A percentile compares a stretch with the other conserved stretches of the same genome.
Evolutionary conservation across 2,888 invertebrate species (phyloP).

Genomic region (Philonicus albiceps): DNA sequence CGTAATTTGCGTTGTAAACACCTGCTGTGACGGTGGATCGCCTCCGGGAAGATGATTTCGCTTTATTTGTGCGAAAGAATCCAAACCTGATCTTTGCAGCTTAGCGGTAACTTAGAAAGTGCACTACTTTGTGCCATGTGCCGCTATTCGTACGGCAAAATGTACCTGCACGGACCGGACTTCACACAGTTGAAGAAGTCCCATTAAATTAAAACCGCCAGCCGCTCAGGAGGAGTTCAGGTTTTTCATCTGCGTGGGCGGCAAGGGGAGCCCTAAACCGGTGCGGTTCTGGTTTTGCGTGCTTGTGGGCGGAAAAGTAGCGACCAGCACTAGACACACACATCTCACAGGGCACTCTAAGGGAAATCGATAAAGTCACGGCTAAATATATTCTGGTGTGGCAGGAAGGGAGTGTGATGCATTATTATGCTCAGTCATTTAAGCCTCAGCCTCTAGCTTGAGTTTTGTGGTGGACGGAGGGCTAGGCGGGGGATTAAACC

Average conservation of each 20-base stretch:
- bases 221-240: neutral
- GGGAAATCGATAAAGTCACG: neutral
- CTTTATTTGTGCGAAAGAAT: neutral
- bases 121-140: neutral
- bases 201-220: neutral
- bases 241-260: neutral
- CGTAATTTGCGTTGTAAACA: neutral
- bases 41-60: neutral
- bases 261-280: neutral
- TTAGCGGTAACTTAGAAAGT: slow-evolving; percentile 21
- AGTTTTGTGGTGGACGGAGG: neutral
- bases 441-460: neutral
- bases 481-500: neutral
- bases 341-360: neutral
- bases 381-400: slow-evolving; percentile 8
- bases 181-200: neutral
- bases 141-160: slow-evolving; percentile 22
- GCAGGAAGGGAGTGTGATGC: neutral
- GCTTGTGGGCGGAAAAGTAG: neutral
- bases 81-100: neutral
- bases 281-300: neutral
- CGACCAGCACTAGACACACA: neutral
- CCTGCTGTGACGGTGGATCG: neutral
- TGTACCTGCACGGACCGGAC: neutral
- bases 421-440: neutral